Conservation (phyloP, 2,113 vertebrate genomes). For the Halichoeres trimaculatus region DNA sequence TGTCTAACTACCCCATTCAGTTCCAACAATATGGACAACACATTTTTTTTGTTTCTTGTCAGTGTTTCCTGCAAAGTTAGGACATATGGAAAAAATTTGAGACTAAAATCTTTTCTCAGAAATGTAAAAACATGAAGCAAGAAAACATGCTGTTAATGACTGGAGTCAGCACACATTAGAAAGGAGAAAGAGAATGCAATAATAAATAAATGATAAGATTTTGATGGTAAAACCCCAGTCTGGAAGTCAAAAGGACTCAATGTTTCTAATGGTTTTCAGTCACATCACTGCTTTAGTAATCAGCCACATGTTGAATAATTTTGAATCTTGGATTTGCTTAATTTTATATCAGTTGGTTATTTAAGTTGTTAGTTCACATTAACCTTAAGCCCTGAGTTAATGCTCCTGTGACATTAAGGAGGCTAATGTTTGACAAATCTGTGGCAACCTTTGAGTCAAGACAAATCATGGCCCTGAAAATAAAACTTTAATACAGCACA, state of each 20-base stretch:
- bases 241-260: background rate
- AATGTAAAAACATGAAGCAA: background rate
- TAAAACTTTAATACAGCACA: background rate
- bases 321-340: too few species aligned
- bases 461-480: too few species aligned
- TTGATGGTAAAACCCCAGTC: too few species aligned
- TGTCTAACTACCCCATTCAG: conserved; percentile 33
- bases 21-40: conserved; percentile 30
- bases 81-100: background rate
- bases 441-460: background rate
- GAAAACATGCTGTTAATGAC: background rate
- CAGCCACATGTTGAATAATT: too few species aligned
- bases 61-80: too few species aligned
- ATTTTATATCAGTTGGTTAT: background rate
- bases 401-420: background rate
- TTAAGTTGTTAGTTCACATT: background rate
- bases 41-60: background rate
- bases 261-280: background rate
- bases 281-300: too few species aligned
- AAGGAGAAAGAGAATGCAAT: too few species aligned
- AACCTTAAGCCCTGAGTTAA: background rate
- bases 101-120: background rate
- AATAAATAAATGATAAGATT: too few species aligned
- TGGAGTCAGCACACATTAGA: background rate
- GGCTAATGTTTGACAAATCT: background rate